A percentile compares a stretch with the other conserved stretches of the same genome.
phyloP scores from a whole-genome alignment of 2,797 vertebrate species.

The Melanotaenia nigrans region DNA sequence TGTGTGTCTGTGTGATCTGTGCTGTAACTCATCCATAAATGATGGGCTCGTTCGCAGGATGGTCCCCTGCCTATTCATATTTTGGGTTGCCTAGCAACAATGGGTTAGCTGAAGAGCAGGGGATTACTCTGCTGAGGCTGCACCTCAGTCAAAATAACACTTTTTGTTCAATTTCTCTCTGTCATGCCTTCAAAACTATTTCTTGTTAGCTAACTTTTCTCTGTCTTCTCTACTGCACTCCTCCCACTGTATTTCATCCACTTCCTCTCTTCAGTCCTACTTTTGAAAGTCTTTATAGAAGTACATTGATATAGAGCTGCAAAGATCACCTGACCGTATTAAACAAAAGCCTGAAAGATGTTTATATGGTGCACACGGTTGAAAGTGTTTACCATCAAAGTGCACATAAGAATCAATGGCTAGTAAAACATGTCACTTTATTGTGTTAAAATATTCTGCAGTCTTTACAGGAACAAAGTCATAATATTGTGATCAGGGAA shows the following conservation, averaged over 20 bases:
- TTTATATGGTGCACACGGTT: not conserved
- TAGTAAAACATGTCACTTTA: not conserved
- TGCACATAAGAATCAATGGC: not conserved
- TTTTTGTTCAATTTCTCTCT: constrained; percentile 30
- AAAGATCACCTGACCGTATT: not conserved
- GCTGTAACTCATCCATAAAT: constrained; percentile 76
- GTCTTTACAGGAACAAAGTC: not conserved
- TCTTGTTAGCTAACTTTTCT: constrained; percentile 19
- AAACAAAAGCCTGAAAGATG: not conserved
- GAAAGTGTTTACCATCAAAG: not conserved
- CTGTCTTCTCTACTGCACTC: constrained; percentile 14
- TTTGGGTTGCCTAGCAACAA: constrained; percentile 81
- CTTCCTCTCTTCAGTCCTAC: constrained; percentile 7
- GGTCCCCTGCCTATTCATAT: constrained; percentile 76
- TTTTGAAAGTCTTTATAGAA: constrained; percentile 1
- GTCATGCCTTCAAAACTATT: constrained; percentile 22
- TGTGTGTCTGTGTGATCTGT: constrained; percentile 55
- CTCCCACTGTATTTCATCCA: not conserved
- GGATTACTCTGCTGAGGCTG: constrained; percentile 60
- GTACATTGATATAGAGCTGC: not conserved
- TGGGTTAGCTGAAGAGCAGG: constrained; percentile 57
- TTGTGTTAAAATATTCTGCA: not conserved
- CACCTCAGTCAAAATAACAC: constrained; percentile 42
- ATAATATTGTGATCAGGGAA: not conserved
- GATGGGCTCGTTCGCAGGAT: constrained; percentile 62